Conservation (phyloP, 2,888 invertebrate genomes). For the Pristionchus maxplancki region DNA sequence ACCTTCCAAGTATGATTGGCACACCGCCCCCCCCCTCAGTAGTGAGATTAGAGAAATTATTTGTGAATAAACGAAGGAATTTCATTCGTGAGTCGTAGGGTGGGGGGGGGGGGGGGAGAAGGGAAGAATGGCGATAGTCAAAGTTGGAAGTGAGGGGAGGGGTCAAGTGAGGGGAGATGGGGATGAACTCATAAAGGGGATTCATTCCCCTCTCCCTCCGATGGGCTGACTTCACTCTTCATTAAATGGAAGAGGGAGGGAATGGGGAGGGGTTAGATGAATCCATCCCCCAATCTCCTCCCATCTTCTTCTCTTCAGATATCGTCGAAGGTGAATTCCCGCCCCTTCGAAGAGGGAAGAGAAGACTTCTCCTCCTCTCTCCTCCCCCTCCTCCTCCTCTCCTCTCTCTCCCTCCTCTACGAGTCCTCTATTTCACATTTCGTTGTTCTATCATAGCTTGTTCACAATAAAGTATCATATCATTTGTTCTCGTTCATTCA, state of each 20-base stretch:
- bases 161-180: not conserved
- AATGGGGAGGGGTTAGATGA: conserved; percentile 5
- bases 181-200: conserved; percentile 30
- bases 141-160: not conserved
- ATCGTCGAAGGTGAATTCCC: conserved; percentile 42
- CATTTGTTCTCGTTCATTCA: not conserved
- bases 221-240: not conserved
- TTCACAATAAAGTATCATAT: conserved; percentile 27
- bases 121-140: not conserved
- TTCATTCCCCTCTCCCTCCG: conserved; percentile 32
- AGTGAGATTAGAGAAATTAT: too few species aligned
- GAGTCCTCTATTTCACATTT: conserved; percentile 33
- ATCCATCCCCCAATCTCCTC: conserved; percentile 16
- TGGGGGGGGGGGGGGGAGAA: not conserved
- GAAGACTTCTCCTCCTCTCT: not conserved
- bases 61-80: not conserved
- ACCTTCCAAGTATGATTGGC: conserved; percentile 32
- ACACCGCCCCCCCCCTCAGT: not conserved
- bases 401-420: not conserved
- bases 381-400: not conserved
- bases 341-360: conserved; percentile 18
- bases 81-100: not conserved
- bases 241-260: conserved; percentile 10
- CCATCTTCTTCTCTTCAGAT: conserved; percentile 35
- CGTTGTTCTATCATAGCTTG: conserved; percentile 27